Evolutionary conservation across 2,113 vertebrate genomes (phyloP).

Genomic region (Acrocephalus arundinaceus): DNA sequence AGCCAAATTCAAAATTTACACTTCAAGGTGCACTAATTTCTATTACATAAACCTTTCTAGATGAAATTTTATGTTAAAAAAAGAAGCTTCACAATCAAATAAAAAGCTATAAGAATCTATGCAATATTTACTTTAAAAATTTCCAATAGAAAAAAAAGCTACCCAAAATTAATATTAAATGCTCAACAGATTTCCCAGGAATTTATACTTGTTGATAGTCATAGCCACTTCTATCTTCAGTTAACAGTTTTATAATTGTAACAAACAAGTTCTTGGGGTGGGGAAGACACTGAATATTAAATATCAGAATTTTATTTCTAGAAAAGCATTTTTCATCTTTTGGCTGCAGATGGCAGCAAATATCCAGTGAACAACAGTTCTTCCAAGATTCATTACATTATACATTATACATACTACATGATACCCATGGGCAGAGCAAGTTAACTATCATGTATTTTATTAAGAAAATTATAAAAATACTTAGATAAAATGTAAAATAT

Average conservation of each 20-base stretch:
- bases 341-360: conserved; percentile 61
- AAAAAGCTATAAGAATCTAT: background rate
- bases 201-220: background rate
- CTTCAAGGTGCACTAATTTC: background rate
- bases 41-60: background rate
- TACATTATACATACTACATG: background rate
- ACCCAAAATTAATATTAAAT: background rate
- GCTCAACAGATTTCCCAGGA: background rate
- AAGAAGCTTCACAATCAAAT: background rate
- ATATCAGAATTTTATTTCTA: background rate
- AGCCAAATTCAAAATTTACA: background rate
- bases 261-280: background rate
- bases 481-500: background rate
- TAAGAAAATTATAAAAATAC: background rate
- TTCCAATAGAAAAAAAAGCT: background rate
- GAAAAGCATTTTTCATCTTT: background rate
- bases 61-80: background rate
- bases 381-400: background rate
- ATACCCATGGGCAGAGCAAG: background rate
- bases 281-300: background rate
- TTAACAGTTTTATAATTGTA: background rate
- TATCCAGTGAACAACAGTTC: background rate
- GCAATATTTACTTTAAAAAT: background rate
- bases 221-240: background rate
- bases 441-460: background rate